These are phyloP conservation scores for Colletes collaris DNA, from an alignment of 2,888 invertebrate genomes.

Conservation along the genomic window DNA sequence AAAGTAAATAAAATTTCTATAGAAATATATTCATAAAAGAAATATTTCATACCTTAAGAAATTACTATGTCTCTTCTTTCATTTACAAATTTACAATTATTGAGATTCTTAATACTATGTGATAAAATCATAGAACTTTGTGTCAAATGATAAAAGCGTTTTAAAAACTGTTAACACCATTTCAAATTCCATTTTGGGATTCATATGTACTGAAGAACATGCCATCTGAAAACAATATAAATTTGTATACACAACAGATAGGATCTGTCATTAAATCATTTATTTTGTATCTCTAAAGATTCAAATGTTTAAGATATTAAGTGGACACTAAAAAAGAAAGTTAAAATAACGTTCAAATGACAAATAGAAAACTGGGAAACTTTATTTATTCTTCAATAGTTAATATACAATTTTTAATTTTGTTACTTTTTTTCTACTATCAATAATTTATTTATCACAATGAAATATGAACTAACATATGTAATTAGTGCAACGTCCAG, in stretches of 20 bases:
- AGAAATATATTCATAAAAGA: neutral
- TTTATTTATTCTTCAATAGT: constrained; percentile 74
- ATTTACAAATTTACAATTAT: constrained; percentile 16
- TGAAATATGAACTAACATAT: constrained; percentile 27
- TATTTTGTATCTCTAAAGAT: neutral
- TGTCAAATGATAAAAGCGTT: constrained; percentile 29
- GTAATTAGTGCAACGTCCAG: constrained; percentile 17
- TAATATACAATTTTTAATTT: constrained; percentile 58
- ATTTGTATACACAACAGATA: constrained; percentile 36
- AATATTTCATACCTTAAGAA: constrained; percentile 42
- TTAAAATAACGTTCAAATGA: constrained; percentile 66
- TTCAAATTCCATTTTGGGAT: constrained; percentile 44
- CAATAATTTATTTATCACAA: constrained; percentile 46
- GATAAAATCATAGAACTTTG: constrained; percentile 40
- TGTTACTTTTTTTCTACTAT: constrained; percentile 24
- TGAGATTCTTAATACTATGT: constrained; percentile 4
- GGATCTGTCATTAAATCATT: constrained; percentile 8
- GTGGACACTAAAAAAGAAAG: constrained; percentile 40
- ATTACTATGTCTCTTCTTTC: constrained; percentile 31
- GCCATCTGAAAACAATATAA: constrained; percentile 68
- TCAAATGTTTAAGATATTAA: neutral
- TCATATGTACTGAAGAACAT: constrained; percentile 49
- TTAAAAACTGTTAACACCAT: constrained; percentile 26
- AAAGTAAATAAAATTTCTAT: constrained; percentile 9
- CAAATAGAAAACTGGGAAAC: constrained; percentile 71